Conservation (phyloP, 2,888 invertebrate species). For the Xestia rhomboidea region DNA sequence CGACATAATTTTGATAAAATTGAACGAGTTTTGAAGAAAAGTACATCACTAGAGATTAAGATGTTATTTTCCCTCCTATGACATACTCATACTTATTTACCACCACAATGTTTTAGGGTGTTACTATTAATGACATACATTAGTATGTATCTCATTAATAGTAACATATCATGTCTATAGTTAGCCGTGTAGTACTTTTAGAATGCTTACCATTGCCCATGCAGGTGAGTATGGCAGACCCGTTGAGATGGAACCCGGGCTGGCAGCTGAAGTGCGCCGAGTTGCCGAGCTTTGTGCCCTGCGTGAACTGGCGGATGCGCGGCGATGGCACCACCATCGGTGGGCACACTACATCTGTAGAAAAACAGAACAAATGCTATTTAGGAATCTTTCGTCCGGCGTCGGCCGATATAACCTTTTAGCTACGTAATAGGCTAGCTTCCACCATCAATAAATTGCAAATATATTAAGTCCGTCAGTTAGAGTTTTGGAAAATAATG, state of each 20-base stretch:
- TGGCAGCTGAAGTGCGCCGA: constrained; percentile 94
- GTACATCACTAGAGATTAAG: background rate
- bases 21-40: background rate
- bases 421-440: background rate
- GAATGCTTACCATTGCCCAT: constrained; percentile 93
- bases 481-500: no score
- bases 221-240: constrained; percentile 94
- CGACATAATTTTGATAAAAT: background rate
- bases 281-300: constrained; percentile 95
- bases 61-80: background rate
- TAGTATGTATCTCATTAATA: no score
- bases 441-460: no score
- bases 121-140: no score
- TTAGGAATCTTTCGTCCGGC: background rate
- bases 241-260: constrained; percentile 94
- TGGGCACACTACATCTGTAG: constrained; percentile 92
- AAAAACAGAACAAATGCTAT: background rate
- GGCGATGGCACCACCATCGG: constrained; percentile 91
- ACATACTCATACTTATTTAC: background rate
- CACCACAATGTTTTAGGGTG: background rate
- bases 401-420: background rate
- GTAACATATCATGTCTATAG: no score
- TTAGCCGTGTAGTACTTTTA: background rate
- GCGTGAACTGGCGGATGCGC: constrained; percentile 93
- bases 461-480: no score